These are phyloP conservation scores for Misgurnus anguillicaudatus DNA, from an alignment of 2,113 vertebrate species.

Conservation along the genomic window DNA sequence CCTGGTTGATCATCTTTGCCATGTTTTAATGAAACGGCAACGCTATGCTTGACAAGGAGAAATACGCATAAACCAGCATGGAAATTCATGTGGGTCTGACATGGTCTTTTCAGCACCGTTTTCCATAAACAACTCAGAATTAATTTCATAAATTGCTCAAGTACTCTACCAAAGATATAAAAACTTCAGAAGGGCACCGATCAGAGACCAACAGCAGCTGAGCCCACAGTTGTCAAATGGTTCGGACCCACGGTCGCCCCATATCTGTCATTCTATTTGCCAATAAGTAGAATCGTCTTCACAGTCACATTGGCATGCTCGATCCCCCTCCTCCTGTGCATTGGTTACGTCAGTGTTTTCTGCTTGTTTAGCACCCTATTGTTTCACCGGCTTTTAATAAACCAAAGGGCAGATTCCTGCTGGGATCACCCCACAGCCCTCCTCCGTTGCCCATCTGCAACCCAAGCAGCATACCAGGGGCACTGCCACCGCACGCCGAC, in stretches of 20 bases:
- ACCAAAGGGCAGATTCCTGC: constrained; percentile 81
- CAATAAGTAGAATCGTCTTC: constrained; percentile 24
- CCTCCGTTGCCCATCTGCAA: constrained; percentile 52
- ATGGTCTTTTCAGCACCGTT: too few relatives aligned
- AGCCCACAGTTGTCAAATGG: constrained; percentile 36
- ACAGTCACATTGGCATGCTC: constrained; percentile 31
- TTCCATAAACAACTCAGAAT: constrained; percentile 10
- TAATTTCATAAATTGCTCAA: background rate
- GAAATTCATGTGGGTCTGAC: too few relatives aligned
- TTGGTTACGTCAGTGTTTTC: constrained; percentile 64
- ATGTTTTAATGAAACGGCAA: too few relatives aligned
- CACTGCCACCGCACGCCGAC: constrained; percentile 67
- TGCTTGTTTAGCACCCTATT: constrained; percentile 64
- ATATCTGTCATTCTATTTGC: constrained; percentile 3
- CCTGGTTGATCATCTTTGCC: too few relatives aligned
- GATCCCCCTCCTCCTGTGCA: constrained; percentile 26
- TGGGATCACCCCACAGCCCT: constrained; percentile 56
- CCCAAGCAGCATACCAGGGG: constrained; percentile 71
- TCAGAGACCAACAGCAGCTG: constrained; percentile 26
- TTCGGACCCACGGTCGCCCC: background rate
- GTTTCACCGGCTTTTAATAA: constrained; percentile 83
- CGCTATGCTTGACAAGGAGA: too few relatives aligned
- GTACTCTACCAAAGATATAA: background rate
- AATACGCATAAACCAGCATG: too few relatives aligned
- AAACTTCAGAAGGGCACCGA: constrained; percentile 3